A percentile compares a stretch with the other conserved stretches of the same genome.
Evolutionary conservation across 2,113 vertebrate species (phyloP).

Genomic region (Nibea coibor): DNA sequence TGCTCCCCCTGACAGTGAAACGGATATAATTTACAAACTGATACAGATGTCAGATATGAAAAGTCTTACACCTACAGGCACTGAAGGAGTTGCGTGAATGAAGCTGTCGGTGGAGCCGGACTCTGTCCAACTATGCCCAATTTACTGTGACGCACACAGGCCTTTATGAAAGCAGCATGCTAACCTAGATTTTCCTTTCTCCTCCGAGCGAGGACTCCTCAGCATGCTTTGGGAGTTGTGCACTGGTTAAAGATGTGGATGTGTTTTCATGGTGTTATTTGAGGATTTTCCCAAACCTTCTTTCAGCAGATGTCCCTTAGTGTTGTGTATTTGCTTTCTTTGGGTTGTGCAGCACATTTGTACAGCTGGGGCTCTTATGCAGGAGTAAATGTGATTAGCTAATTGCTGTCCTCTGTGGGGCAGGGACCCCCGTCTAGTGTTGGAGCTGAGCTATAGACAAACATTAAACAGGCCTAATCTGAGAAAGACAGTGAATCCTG

Average conservation of each 20-base stretch:
- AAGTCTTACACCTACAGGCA: conserved; percentile 49
- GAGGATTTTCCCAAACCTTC: conserved; percentile 33
- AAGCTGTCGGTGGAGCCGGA: conserved; percentile 20
- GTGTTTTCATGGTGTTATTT: neutral
- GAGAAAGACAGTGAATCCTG: conserved; percentile 11
- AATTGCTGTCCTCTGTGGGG: conserved; percentile 62
- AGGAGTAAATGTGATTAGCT: conserved; percentile 74
- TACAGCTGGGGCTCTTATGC: conserved; percentile 74
- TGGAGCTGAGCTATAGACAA: conserved; percentile 66
- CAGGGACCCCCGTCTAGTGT: conserved; percentile 52
- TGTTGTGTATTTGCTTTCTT: conserved; percentile 76
- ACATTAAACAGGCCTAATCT: conserved; percentile 42
- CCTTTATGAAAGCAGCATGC: conserved; percentile 56
- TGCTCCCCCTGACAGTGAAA: conserved; percentile 37
- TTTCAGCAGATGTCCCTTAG: conserved; percentile 61
- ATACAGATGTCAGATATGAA: conserved; percentile 63
- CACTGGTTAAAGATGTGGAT: conserved; percentile 33
- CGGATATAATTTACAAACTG: conserved; percentile 66
- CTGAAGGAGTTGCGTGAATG: conserved; percentile 44
- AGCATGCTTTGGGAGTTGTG: neutral
- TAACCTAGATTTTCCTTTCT: conserved; percentile 50
- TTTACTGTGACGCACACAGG: conserved; percentile 40
- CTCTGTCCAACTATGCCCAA: conserved; percentile 19
- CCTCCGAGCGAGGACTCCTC: neutral
- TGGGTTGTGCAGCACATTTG: conserved; percentile 69